These are phyloP conservation scores for Adela reaumurella DNA, from an alignment of 2,888 invertebrate genomes.

Conservation along the genomic window DNA sequence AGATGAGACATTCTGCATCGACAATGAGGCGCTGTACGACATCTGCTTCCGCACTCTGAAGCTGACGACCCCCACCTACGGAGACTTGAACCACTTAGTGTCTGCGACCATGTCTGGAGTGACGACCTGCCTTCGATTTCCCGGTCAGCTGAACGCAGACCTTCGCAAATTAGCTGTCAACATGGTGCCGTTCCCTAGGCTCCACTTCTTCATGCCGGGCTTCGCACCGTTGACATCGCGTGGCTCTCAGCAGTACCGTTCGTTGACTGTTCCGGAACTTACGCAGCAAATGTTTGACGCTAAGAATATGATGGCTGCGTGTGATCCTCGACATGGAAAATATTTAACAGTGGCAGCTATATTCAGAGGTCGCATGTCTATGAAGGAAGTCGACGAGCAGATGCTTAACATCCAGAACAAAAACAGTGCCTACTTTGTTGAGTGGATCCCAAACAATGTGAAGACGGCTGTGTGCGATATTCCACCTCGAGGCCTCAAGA, in stretches of 20 bases:
- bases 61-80: slow-evolving; percentile 72
- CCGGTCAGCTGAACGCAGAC: slow-evolving; percentile 46
- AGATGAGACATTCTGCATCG: slow-evolving; percentile 66
- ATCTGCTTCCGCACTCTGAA: slow-evolving; percentile 77
- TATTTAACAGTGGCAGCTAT: slow-evolving; percentile 88
- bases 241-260: slow-evolving; percentile 83
- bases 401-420: slow-evolving; percentile 79
- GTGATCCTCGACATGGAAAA: slow-evolving; percentile 85
- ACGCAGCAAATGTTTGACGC: too few relatives aligned
- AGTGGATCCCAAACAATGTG: slow-evolving; percentile 83
- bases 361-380: slow-evolving; percentile 87
- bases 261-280: slow-evolving; percentile 86
- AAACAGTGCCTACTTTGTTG: slow-evolving; percentile 74
- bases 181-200: slow-evolving; percentile 68
- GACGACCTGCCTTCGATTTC: slow-evolving; percentile 72
- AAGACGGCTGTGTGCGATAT: too few relatives aligned
- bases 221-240: slow-evolving; percentile 72
- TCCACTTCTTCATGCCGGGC: slow-evolving; percentile 57
- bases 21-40: slow-evolving; percentile 68
- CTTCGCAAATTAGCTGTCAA: too few relatives aligned
- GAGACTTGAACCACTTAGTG: slow-evolving; percentile 79
- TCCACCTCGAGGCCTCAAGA: slow-evolving; percentile 70
- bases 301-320: too few relatives aligned
- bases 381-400: slow-evolving; percentile 90
- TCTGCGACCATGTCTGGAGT: too few relatives aligned